Evolutionary conservation across 2,888 invertebrate genomes (phyloP).

Genomic region (Caenorhabditis sp.): DNA sequence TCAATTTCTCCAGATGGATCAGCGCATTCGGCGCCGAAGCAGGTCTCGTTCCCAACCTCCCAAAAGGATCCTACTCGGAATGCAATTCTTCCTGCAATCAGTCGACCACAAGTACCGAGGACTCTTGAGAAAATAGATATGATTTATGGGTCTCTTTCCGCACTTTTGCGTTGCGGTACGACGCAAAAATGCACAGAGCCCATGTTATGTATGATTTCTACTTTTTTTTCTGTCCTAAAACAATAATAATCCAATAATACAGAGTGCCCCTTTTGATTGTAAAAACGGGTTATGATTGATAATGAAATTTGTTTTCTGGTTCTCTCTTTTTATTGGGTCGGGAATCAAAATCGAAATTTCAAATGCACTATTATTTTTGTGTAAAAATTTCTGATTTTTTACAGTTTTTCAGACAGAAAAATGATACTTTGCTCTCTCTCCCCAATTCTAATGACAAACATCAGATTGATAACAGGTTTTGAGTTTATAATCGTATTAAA

Average conservation of each 20-base stretch:
- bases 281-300: constrained; percentile 38
- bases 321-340: neutral
- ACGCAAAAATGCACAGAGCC: too few relatives aligned
- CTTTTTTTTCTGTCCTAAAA: neutral
- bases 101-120: constrained; percentile 58
- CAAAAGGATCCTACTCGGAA: constrained; percentile 34
- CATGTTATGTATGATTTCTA: neutral
- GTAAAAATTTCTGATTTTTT: too few relatives aligned
- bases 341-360: constrained; percentile 13
- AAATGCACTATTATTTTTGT: neutral
- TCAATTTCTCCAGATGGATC: constrained; percentile 53
- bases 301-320: constrained; percentile 35
- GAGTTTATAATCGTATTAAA: neutral
- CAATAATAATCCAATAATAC: neutral
- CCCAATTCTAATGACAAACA: constrained; percentile 3
- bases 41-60: constrained; percentile 9
- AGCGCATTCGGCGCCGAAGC: constrained; percentile 59
- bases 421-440: constrained; percentile 1
- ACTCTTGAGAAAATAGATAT: constrained; percentile 15
- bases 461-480: constrained; percentile 24
- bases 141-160: neutral
- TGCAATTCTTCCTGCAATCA: constrained; percentile 55
- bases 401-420: constrained; percentile 7
- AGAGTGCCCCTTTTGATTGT: constrained; percentile 2
- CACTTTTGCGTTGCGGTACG: too few relatives aligned